A percentile compares a stretch with the other conserved stretches of the same genome.
Evolutionary conservation across 2,113 vertebrate species (phyloP).

Genomic region (Caloenas nicobarica): DNA sequence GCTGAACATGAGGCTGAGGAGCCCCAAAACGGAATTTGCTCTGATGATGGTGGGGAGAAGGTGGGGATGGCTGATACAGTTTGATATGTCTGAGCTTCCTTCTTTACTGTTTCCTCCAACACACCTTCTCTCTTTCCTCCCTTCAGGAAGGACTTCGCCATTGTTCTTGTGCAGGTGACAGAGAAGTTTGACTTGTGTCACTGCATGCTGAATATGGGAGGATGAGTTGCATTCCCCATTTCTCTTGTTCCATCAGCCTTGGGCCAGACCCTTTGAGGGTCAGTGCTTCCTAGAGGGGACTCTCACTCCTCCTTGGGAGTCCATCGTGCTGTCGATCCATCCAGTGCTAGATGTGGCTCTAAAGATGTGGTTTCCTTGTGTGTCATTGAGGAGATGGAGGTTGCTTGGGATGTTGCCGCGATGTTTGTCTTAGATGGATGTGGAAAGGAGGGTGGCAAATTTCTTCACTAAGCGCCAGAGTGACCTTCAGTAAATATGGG

Average conservation of each 20-base stretch:
- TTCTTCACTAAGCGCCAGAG: neutral
- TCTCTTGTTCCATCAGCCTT: neutral
- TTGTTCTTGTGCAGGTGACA: neutral
- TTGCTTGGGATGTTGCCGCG: neutral
- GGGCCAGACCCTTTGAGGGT: neutral
- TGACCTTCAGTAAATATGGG: neutral
- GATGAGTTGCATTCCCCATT: neutral
- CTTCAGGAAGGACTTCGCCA: neutral
- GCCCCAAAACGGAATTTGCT: neutral
- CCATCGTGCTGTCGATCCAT: neutral
- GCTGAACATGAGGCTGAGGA: neutral
- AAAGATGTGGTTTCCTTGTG: rapidly evolving
- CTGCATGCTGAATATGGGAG: neutral
- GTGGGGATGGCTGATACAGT: neutral
- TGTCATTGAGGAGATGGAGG: neutral
- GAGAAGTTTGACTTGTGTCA: neutral
- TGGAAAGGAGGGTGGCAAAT: neutral
- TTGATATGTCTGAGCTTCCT: neutral
- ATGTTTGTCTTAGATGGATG: neutral
- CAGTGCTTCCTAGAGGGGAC: neutral
- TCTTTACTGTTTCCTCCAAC: neutral
- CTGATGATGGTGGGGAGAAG: neutral
- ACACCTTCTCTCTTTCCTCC: neutral
- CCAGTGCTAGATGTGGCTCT: neutral
- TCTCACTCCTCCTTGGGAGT: neutral